Conservation (phyloP, 35 echinoderm and acorn worm species). For the Chiridota heheva region DNA sequence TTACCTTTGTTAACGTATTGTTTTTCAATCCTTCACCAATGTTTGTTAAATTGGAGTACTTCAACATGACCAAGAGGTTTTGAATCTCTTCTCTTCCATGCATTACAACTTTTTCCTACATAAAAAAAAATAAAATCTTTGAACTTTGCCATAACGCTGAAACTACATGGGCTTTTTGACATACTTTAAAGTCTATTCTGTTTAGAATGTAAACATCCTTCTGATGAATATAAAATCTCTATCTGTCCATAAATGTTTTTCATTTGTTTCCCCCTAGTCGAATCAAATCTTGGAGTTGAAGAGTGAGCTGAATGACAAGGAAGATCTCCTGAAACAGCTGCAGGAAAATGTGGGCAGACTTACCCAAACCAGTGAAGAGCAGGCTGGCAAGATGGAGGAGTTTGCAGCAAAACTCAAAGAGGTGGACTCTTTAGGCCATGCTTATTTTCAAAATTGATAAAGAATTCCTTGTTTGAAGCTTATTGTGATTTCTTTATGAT, state of each 20-base stretch:
- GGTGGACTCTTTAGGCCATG: constrained; percentile 16
- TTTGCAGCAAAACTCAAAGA: constrained; percentile 63
- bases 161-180: not conserved
- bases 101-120: too few relatives aligned
- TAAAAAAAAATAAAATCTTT: too few relatives aligned
- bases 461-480: too few relatives aligned
- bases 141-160: not conserved
- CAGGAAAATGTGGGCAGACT: constrained; percentile 35
- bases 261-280: constrained; percentile 51
- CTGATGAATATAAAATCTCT: not conserved
- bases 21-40: too few relatives aligned
- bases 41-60: too few relatives aligned
- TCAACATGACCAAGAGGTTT: too few relatives aligned
- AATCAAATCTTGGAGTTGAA: constrained; percentile 77
- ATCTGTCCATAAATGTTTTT: not conserved
- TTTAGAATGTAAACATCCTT: not conserved
- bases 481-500: too few relatives aligned
- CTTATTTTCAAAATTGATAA: not conserved
- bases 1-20: too few relatives aligned
- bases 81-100: too few relatives aligned
- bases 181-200: not conserved
- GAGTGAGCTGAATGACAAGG: constrained; percentile 52
- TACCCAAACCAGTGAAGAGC: constrained; percentile 54
- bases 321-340: constrained; percentile 75
- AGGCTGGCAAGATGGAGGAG: constrained; percentile 65